Percentiles rank a stretch among this genome's conserved stretches.
Conservation (phyloP, 2,888 invertebrate genomes). For the Mystacides longicornis region DNA sequence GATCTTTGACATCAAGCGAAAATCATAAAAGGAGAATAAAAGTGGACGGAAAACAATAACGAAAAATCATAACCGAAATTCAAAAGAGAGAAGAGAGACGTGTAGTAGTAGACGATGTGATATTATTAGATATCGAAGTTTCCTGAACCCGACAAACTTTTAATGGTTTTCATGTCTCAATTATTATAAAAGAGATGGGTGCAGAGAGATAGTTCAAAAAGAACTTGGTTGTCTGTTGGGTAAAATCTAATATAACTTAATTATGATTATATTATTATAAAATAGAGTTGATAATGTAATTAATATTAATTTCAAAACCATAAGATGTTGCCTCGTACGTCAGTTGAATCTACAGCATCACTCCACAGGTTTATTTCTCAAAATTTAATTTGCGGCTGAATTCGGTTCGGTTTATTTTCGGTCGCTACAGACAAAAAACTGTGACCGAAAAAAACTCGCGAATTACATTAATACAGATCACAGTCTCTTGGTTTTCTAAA, state of each 20-base stretch:
- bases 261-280: background rate
- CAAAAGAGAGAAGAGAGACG: too few relatives aligned
- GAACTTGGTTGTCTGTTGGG: background rate
- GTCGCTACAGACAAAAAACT: too few relatives aligned
- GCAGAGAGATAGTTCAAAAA: slow-evolving; percentile 10
- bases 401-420: too few relatives aligned
- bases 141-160: slow-evolving; percentile 18
- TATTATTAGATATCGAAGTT: slow-evolving; percentile 13
- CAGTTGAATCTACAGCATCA: background rate
- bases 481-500: too few relatives aligned
- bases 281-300: background rate
- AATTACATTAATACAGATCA: too few relatives aligned
- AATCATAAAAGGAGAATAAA: too few relatives aligned
- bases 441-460: too few relatives aligned
- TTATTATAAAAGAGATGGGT: slow-evolving; percentile 15
- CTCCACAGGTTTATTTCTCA: background rate
- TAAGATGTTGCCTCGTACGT: background rate
- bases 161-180: slow-evolving; percentile 25
- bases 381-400: too few relatives aligned
- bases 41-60: too few relatives aligned
- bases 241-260: background rate
- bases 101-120: too few relatives aligned
- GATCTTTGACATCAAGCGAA: too few relatives aligned
- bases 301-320: background rate
- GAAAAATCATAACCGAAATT: too few relatives aligned